phyloP scores from a whole-genome alignment of 1,140 invertebrate genomes.

The Rhynchophorus ferrugineus region DNA sequence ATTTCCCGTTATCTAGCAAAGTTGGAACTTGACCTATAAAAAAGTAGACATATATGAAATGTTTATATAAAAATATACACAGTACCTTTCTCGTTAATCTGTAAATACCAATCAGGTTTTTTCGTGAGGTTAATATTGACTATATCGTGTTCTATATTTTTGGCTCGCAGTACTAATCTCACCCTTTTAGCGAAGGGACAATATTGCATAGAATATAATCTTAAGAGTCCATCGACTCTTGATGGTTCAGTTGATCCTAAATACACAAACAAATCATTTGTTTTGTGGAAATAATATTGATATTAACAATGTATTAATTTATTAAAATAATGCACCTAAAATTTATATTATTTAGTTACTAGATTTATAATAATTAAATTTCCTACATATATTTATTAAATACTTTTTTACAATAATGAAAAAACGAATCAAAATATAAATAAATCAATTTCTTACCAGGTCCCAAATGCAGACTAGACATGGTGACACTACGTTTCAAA shows the following conservation, averaged over 20 bases:
- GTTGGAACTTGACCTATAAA: conserved; percentile 71
- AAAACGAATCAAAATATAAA: no score
- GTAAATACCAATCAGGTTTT: conserved; percentile 78
- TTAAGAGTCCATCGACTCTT: conserved; percentile 55
- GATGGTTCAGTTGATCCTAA: conserved; percentile 58
- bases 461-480: no score
- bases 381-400: no score
- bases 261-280: conserved; percentile 1
- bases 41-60: neutral
- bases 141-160: conserved; percentile 78
- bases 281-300: no score
- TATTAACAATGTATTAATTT: no score
- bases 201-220: conserved; percentile 82
- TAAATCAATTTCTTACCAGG: no score
- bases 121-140: conserved; percentile 68
- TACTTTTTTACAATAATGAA: no score
- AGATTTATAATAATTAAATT: no score
- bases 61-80: neutral
- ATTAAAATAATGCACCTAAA: no score
- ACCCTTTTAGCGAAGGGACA: conserved; percentile 84
- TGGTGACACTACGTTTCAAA: no score
- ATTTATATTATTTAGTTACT: no score
- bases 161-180: conserved; percentile 71
- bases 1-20: conserved; percentile 52
- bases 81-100: conserved; percentile 48